These are phyloP conservation scores for Luscinia luscinia DNA, from an alignment of 2,797 vertebrate species.

Conservation along the genomic window DNA sequence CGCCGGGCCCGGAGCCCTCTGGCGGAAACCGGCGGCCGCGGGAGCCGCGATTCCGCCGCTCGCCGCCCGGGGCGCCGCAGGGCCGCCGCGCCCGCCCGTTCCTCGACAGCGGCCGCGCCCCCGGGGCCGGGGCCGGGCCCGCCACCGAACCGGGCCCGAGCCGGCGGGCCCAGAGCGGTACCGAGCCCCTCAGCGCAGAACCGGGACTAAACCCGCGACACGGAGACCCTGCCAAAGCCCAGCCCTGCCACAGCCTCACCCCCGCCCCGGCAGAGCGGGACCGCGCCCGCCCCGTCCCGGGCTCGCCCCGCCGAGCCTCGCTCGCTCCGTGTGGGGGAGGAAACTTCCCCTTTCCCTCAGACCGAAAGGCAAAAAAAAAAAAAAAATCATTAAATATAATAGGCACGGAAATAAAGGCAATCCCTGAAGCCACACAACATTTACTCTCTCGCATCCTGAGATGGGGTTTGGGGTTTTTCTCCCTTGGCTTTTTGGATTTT, in stretches of 20 bases:
- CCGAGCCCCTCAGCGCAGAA: too few species aligned
- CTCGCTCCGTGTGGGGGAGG: not conserved
- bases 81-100: not conserved
- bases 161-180: too few species aligned
- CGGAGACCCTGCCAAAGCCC: not conserved
- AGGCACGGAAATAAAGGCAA: not conserved
- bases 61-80: not conserved
- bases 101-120: not conserved
- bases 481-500: not conserved
- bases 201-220: too few species aligned
- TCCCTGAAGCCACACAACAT: not conserved
- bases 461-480: not conserved
- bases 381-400: too few species aligned
- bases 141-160: not conserved
- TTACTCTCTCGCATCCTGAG: not conserved
- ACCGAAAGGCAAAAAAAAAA: not conserved
- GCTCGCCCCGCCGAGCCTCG: not conserved
- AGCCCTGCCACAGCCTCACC: not conserved
- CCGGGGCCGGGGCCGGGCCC: not conserved
- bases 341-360: not conserved
- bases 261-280: not conserved
- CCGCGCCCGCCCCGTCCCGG: not conserved
- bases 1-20: not conserved
- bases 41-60: not conserved
- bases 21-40: not conserved